Base-by-base conservation (phyloP, 2,797 vertebrate genomes). In the Dromococcyx pavoninus region DNA sequence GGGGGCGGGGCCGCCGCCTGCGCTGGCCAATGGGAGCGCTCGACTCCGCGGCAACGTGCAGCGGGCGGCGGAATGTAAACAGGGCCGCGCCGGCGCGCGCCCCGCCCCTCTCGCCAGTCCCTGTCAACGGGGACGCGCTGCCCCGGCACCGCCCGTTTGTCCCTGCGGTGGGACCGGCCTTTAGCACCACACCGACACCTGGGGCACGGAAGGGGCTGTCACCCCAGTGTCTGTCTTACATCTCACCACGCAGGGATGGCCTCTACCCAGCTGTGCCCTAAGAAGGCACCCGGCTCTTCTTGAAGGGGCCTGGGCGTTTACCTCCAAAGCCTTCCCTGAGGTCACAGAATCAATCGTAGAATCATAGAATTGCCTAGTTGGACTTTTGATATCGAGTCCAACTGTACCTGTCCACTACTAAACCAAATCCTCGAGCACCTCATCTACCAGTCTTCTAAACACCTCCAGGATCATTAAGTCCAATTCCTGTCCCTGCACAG, bases 31-130 rank as follows among this genome's bases (percentile, higher is more conserved):
- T 58, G 70, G 39, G 22, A 50, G 50, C 61, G 11, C 28, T 21
- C 13, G 18, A 70, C 51, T 41, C 69, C 3, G 64, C 91, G 87
- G 85, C 97, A 96, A 95, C 98, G 98, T 98, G 98, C 94, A 96
- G 96, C 79, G 16, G 97, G 82, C 58, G 32, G 95, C 67, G 70
- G 93, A 97, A 98, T 97, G 98, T 98, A 98, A 98, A 98, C 98
- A 97, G 53, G 41, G 92, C 37, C 4, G 67, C n/a, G 77, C 57
- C 58, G n/a, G 72, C 69, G 18, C 37, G 79, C 57, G 39, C 71
- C 37, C 58, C 32, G 5, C 33, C 21, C 58, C 35, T 32, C 66
- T 50, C 43, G 50, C 41, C 62, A 24, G 43, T 23, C 9, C 32
- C 37, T 13, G 44, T 25, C 62, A 35, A 51, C 11, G 35, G 60